A percentile compares a stretch with the other conserved stretches of the same genome.
phyloP scores from a whole-genome alignment of 2,113 vertebrate species.

The Eclectus roratus region DNA sequence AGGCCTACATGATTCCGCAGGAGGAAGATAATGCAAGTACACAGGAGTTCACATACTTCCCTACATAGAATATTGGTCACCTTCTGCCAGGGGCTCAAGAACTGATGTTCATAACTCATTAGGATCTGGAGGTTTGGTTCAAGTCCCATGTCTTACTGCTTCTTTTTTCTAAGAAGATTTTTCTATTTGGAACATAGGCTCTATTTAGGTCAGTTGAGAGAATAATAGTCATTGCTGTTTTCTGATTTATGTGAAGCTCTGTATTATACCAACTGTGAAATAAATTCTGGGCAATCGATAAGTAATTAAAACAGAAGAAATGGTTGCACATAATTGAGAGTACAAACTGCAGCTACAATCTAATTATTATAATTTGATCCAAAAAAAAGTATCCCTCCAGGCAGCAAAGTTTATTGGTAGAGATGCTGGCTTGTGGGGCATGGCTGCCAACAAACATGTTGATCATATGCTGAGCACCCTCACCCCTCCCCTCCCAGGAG shows the following conservation, averaged over 20 bases:
- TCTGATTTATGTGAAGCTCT: slow-evolving; percentile 17
- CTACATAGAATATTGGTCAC: background rate
- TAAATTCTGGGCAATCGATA: slow-evolving; percentile 38
- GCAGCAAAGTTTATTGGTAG: background rate
- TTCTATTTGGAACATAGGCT: background rate
- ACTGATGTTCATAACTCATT: background rate
- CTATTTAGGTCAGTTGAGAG: background rate
- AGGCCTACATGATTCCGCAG: background rate
- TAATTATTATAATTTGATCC: slow-evolving; percentile 44
- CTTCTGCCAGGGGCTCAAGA: background rate
- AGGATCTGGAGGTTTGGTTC: background rate
- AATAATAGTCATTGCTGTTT: background rate
- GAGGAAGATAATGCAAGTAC: background rate
- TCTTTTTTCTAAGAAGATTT: background rate
- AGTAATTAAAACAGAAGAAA: slow-evolving; percentile 58
- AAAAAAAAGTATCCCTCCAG: background rate
- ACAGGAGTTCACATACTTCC: background rate
- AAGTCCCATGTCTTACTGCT: background rate
- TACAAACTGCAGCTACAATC: slow-evolving; percentile 5
- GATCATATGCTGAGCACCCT: background rate
- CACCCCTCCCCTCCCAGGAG: background rate
- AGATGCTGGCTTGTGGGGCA: background rate
- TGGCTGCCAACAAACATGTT: background rate
- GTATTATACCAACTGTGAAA: slow-evolving; percentile 41
- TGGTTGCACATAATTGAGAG: background rate